Evolutionary conservation across 2,113 vertebrate species (phyloP), one percentile per base, ranked within the genome.

Genomic region (Planiliza haematocheilus): DNA sequence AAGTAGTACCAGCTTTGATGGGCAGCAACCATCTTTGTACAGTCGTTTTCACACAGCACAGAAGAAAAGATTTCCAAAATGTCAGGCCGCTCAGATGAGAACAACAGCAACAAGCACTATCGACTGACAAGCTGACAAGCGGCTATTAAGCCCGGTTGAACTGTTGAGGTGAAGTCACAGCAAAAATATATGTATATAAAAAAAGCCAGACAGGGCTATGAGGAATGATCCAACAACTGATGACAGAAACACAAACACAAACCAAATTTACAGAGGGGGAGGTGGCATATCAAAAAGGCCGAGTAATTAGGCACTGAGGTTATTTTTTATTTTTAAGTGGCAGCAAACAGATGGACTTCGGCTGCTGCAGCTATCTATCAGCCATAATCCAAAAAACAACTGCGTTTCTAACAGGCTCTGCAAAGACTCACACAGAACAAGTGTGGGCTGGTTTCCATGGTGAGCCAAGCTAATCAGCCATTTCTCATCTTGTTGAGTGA

Each of bases 41-140:
- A 56, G 46, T 81, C 77, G 52, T 75, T 77, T 79, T 66, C 73
- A 20, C 77, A 45, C 38, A 38, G 37, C 45, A 60, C 50, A 4
- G 63, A 56, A 59, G 57, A 71, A 78, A 78, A 51, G 64, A 73
- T 66, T 65, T 12, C 49, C 48, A 46, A 85, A 80, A 76, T 74
- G 73, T 76, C 77, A 81, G 66, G 38, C 51, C 38, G 10, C 30
- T 60, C 64, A 16, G 53, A 79, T 16, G 53, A 58, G 75, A 77
- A 71, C 70, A 39, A 45, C 61, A 63, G 61, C 74, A 73, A 75
- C 62, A 65, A 69, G 65, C 64, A 30, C 68, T 58, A 62, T 74
- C 59, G 48, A 65, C 79, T 87, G 87, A 86, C 87, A 48, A 55
- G 65, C 60, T 84, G 86, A 88, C 88, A 87, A 70, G 78, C 30